Evolutionary conservation across 2,888 invertebrate species (phyloP).

Genomic region (Melipona bicolor): DNA sequence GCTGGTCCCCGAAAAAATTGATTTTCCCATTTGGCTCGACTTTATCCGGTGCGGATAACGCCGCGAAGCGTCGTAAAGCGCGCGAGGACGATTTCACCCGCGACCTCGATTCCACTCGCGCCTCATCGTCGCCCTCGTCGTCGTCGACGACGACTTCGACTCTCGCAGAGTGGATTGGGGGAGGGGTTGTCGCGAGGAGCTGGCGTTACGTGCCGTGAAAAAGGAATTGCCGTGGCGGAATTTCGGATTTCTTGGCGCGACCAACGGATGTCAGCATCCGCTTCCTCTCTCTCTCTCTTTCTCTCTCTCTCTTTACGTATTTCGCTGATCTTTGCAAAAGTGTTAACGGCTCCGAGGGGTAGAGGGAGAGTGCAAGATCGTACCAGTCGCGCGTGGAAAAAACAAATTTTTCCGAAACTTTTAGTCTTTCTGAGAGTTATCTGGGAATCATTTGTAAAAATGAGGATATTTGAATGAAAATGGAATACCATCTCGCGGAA

Average conservation of each 20-base stretch:
- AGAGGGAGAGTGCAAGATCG: background rate
- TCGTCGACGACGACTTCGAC: constrained; percentile 21
- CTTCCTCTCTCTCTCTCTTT: constrained; percentile 25
- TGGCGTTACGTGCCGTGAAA: constrained; percentile 69
- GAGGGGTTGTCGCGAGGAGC: constrained; percentile 24
- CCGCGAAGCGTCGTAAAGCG: constrained; percentile 61
- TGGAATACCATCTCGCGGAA: background rate
- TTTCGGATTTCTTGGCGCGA: constrained; percentile 71
- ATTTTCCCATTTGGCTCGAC: constrained; percentile 49
- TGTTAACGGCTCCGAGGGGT: constrained; percentile 25
- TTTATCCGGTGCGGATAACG: constrained; percentile 40
- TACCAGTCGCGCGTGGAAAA: background rate
- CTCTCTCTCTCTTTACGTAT: background rate
- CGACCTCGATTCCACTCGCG: constrained; percentile 67
- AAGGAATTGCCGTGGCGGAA: constrained; percentile 67
- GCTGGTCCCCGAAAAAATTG: constrained; percentile 41
- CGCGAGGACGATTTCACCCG: constrained; percentile 61
- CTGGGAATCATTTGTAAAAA: background rate
- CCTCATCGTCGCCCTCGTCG: constrained; percentile 62
- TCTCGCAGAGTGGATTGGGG: constrained; percentile 52
- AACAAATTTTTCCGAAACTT: background rate
- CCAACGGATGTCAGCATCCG: constrained; percentile 62
- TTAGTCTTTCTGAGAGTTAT: background rate
- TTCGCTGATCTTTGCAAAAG: constrained; percentile 39
- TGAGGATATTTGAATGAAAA: background rate